Percentiles rank a stretch among this genome's conserved stretches.
Conservation (phyloP, 2,888 invertebrate genomes). For the Eristalis intricaria region DNA sequence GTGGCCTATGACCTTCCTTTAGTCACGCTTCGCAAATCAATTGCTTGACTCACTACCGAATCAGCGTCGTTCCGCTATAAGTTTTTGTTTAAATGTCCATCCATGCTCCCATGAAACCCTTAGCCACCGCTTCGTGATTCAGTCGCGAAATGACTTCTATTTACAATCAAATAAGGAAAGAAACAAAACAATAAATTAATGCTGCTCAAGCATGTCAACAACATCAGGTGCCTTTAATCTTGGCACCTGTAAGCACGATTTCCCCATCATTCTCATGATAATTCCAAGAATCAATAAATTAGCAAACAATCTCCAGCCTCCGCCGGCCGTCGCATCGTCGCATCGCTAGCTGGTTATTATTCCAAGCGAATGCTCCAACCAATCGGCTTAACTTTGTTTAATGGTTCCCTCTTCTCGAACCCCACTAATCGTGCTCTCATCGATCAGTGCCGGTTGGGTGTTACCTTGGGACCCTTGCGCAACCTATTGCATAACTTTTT, state of each 20-base stretch:
- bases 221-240: background rate
- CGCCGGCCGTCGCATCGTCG: background rate
- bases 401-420: conserved; percentile 31
- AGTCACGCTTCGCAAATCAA: background rate
- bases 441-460: background rate
- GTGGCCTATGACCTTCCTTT: background rate
- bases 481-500: conserved; percentile 38
- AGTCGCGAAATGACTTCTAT: background rate
- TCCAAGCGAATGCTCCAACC: conserved; percentile 46
- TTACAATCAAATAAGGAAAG: background rate
- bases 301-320: conserved; percentile 26
- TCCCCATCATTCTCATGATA: conserved; percentile 21
- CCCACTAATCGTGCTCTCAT: background rate
- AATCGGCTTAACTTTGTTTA: conserved; percentile 55
- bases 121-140: background rate
- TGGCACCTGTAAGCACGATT: conserved; percentile 37
- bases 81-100: background rate
- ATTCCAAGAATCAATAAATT: conserved; percentile 53
- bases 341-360: conserved; percentile 13
- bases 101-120: background rate
- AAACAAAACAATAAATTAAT: background rate
- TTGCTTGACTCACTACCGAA: background rate
- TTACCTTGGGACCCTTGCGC: conserved; percentile 6
- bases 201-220: conserved; percentile 15
- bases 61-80: background rate